phyloP scores from a whole-genome alignment of 2,797 vertebrate species.

The Stomatorhinus walkeri region DNA sequence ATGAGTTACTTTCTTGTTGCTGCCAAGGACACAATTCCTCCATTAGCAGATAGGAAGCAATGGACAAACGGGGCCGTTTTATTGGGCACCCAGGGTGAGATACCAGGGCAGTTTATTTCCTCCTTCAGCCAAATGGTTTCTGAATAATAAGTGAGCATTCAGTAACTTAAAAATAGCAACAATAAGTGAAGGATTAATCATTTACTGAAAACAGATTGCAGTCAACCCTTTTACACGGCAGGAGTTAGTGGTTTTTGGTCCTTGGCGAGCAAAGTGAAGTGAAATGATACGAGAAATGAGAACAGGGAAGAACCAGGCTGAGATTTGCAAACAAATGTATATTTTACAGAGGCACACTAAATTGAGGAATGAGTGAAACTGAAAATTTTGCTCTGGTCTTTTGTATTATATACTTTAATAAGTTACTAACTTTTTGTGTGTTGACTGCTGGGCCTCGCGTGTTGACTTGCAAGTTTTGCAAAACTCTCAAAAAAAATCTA shows the following conservation, averaged over 20 bases:
- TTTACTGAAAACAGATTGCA: not conserved
- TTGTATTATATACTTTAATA: not conserved
- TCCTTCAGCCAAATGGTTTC: not conserved
- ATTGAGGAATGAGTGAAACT: not conserved
- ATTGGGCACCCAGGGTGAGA: not conserved
- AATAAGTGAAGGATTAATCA: not conserved
- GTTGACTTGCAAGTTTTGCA: not conserved
- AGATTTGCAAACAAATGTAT: not conserved
- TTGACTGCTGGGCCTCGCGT: not conserved
- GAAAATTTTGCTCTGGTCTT: not conserved
- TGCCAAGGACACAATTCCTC: not conserved
- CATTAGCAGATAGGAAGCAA: not conserved
- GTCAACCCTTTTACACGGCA: not conserved
- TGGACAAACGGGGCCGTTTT: not conserved
- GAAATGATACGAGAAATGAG: not conserved
- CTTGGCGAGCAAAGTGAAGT: not conserved
- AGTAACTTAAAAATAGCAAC: not conserved
- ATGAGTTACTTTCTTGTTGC: not conserved
- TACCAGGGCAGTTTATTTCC: not conserved
- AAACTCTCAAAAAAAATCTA: not conserved
- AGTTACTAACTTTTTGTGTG: not conserved
- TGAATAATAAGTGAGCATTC: not conserved
- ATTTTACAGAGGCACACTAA: not conserved
- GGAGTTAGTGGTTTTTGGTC: not conserved
- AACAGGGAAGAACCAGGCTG: not conserved